Percentiles rank a stretch among this genome's conserved stretches.
These are phyloP conservation scores for Aphelocoma coerulescens DNA, from an alignment of 2,113 vertebrate species.

Conservation along the genomic window DNA sequence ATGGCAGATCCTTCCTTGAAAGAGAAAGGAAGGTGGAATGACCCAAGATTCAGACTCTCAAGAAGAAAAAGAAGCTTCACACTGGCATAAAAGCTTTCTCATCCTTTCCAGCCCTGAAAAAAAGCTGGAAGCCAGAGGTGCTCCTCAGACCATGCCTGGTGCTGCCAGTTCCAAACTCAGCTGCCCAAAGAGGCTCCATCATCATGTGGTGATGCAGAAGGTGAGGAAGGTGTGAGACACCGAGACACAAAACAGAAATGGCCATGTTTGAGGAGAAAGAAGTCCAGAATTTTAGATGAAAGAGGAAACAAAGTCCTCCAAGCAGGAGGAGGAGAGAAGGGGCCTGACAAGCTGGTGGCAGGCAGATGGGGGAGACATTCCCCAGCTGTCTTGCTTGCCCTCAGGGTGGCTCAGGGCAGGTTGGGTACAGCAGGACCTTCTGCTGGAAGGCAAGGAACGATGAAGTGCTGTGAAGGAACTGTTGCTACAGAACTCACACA, in stretches of 20 bases:
- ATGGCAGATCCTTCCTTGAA: not conserved
- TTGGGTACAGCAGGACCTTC: not conserved
- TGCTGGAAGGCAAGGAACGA: not conserved
- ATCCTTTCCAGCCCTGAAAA: not conserved
- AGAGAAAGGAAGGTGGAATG: not conserved
- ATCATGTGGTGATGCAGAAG: rapidly evolving
- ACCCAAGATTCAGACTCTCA: not conserved
- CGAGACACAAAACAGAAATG: no score
- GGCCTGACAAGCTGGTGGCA: not conserved
- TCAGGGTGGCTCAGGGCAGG: not conserved
- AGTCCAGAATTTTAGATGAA: not conserved
- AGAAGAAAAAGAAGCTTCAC: not conserved
- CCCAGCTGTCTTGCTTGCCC: not conserved
- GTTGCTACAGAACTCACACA: rapidly evolving
- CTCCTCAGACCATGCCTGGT: not conserved
- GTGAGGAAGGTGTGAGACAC: not conserved
- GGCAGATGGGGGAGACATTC: rapidly evolving
- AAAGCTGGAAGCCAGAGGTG: not conserved
- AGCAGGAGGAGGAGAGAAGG: not conserved
- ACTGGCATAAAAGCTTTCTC: rapidly evolving
- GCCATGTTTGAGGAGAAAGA: no score
- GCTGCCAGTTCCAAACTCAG: not conserved
- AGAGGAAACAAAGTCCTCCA: not conserved
- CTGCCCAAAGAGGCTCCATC: not conserved
- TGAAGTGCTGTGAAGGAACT: rapidly evolving